Percentiles rank a stretch among this genome's conserved stretches.
These are phyloP conservation scores for Sphaerophoria rueppellii DNA, from an alignment of 2,888 invertebrate species.

Conservation along the genomic window DNA sequence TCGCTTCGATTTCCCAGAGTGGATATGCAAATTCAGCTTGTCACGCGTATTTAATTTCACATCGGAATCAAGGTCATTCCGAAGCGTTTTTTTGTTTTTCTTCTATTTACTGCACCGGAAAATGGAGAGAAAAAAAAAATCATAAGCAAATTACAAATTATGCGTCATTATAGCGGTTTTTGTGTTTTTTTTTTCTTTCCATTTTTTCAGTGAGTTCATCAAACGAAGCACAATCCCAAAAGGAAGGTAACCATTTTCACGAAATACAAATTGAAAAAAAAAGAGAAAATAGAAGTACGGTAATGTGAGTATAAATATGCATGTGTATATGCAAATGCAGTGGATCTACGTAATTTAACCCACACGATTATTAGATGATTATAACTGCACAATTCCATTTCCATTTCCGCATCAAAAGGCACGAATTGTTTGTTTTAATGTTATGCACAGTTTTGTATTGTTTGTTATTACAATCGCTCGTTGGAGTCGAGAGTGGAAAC, in stretches of 20 bases:
- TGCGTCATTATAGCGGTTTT: slow-evolving; percentile 29
- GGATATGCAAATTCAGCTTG: slow-evolving; percentile 17
- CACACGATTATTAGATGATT: slow-evolving; percentile 67
- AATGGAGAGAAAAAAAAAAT: neutral
- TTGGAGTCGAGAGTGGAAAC: neutral
- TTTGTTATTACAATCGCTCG: neutral
- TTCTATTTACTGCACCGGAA: slow-evolving; percentile 12
- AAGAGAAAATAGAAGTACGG: neutral
- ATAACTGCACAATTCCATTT: slow-evolving; percentile 58
- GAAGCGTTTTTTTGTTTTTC: no score
- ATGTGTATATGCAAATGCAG: slow-evolving; percentile 48
- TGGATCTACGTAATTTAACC: slow-evolving; percentile 62
- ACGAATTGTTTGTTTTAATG: slow-evolving; percentile 63
- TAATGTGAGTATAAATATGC: neutral
- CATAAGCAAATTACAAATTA: slow-evolving; percentile 19
- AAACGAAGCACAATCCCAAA: neutral
- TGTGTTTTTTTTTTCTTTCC: neutral
- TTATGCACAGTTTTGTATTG: slow-evolving; percentile 32
- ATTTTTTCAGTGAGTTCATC: neutral
- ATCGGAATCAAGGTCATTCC: slow-evolving; percentile 10
- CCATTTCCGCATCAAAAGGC: slow-evolving; percentile 70
- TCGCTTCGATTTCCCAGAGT: no score
- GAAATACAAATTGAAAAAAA: neutral
- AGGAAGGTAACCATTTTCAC: neutral
- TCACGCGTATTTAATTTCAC: slow-evolving; percentile 36